Conservation (phyloP, 2,113 vertebrate species). For the Crotalus tigris region DNA sequence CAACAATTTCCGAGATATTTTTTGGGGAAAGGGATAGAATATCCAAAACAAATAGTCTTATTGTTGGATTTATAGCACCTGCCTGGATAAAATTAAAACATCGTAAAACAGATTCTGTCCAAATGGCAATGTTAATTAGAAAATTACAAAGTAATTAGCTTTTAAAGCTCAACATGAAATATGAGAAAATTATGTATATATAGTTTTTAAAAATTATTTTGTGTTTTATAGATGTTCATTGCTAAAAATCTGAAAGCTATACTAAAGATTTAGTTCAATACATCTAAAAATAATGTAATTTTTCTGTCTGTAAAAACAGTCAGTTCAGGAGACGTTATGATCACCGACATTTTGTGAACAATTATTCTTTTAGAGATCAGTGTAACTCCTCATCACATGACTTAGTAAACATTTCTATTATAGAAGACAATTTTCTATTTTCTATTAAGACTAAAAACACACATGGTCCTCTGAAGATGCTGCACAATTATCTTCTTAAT, state of each 20-base stretch:
- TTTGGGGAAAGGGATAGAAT: fast-evolving
- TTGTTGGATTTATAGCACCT: slow-evolving; percentile 75
- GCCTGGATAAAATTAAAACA: slow-evolving; percentile 64
- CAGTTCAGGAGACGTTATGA: background rate
- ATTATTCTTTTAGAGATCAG: background rate
- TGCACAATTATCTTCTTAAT: background rate
- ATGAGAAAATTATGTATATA: background rate
- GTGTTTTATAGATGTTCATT: background rate
- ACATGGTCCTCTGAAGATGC: background rate
- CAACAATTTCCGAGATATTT: slow-evolving; percentile 35
- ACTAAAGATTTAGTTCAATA: background rate
- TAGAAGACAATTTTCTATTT: background rate
- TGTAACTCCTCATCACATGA: background rate
- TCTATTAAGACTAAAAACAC: background rate
- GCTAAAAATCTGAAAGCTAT: background rate
- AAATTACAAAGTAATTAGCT: slow-evolving; percentile 14
- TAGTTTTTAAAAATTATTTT: background rate
- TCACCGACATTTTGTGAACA: background rate
- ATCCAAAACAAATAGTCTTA: slow-evolving; percentile 69
- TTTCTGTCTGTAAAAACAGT: background rate
- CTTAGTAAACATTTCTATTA: background rate
- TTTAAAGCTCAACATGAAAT: slow-evolving; percentile 12
- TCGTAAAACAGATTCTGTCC: background rate
- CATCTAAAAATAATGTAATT: background rate
- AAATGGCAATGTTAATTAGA: background rate